A percentile compares a stretch with the other conserved stretches of the same genome.
phyloP scores from a whole-genome alignment of 2,888 invertebrate species.

The Machimus atricapillus region DNA sequence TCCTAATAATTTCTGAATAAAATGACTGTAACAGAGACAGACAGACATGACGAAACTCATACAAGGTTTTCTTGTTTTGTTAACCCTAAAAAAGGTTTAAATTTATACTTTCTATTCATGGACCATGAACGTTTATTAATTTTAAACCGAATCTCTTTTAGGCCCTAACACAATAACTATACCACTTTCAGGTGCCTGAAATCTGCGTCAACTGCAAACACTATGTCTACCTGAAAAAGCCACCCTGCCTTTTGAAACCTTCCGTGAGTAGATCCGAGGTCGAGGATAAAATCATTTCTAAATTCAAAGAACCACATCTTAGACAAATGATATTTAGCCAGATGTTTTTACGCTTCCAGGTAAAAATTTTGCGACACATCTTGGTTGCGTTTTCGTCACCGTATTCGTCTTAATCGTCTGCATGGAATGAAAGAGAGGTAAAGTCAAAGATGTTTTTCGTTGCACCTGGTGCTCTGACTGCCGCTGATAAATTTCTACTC shows the following conservation, averaged over 20 bases:
- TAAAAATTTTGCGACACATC: constrained; percentile 1
- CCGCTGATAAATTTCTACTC: not conserved
- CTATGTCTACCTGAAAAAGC: not conserved
- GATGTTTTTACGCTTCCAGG: constrained; percentile 13
- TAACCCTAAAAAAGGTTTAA: no score
- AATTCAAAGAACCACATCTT: not conserved
- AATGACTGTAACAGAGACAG: no score
- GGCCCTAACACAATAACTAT: no score
- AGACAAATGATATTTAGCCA: not conserved
- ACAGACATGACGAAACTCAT: no score
- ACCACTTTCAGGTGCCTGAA: not conserved
- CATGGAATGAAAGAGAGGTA: not conserved
- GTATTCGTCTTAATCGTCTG: not conserved
- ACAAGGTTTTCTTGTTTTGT: no score
- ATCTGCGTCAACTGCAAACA: not conserved
- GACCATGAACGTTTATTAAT: no score
- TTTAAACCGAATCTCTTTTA: no score
- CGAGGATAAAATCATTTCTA: not conserved
- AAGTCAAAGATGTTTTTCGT: not conserved
- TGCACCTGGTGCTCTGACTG: constrained; percentile 1
- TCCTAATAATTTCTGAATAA: no score
- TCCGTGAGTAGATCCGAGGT: not conserved
- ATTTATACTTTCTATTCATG: no score
- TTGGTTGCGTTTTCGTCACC: not conserved
- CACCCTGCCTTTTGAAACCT: not conserved